Evolutionary conservation across 2,113 vertebrate species (phyloP).

Genomic region (Rhodinocichla rosea): DNA sequence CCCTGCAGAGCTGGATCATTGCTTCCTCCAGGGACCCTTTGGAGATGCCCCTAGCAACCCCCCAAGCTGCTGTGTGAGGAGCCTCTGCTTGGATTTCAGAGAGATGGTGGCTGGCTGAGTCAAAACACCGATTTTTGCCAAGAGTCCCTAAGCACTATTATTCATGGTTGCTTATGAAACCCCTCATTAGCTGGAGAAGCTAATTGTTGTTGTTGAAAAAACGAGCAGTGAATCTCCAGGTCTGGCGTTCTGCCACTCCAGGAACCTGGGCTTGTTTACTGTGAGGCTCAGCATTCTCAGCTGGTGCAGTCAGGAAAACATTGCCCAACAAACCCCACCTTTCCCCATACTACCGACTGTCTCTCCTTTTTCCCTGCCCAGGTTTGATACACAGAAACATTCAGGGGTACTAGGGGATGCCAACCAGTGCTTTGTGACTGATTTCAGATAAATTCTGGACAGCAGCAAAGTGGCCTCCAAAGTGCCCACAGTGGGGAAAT

Average conservation of each 20-base stretch:
- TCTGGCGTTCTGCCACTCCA: slow-evolving; percentile 14
- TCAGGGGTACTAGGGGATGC: neutral
- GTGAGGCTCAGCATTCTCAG: fast-evolving
- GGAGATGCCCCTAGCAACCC: neutral
- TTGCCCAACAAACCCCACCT: neutral
- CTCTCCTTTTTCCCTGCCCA: neutral
- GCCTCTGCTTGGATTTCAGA: fast-evolving
- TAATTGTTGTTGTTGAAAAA: slow-evolving; percentile 27
- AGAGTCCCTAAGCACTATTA: neutral
- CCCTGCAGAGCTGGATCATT: neutral
- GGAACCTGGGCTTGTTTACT: neutral
- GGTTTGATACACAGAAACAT: fast-evolving
- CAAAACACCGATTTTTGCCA: neutral
- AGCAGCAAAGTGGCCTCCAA: neutral
- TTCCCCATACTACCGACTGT: fast-evolving
- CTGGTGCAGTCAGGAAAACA: neutral
- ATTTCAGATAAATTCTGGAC: neutral
- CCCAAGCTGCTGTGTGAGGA: neutral
- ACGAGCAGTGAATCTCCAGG: neutral
- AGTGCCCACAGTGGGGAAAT: neutral
- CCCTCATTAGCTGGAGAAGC: slow-evolving; percentile 38
- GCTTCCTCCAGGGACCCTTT: neutral
- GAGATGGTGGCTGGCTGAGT: neutral
- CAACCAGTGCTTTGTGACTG: no score
- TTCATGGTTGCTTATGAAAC: slow-evolving; percentile 29